Base-by-base conservation (phyloP, 2,797 vertebrate genomes). In the Sebastes taczanowskii region DNA sequence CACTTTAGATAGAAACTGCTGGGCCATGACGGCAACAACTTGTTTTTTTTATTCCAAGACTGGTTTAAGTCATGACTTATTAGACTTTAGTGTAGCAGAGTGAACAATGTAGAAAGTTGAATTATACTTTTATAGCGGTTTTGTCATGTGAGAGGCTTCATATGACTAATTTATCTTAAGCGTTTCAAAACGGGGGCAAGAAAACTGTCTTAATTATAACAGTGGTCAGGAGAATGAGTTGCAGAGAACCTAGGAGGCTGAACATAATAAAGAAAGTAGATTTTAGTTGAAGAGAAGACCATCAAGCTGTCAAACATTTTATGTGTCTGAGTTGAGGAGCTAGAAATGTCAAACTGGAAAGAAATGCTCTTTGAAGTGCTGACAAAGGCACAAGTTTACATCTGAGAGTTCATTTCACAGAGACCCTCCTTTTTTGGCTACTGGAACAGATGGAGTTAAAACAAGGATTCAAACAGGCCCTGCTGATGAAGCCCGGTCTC, bases 1-100 rank as follows among this genome's bases (percentile, higher is more conserved):
- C 92, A 91, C 89, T 91, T 83, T 67, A 86, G 93, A 90, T 85
- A 77, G 88, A 86, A 93, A 88, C 88, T 91, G 84, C 91, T 92
- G 78, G 46, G 79, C 88, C 84, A 72, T 88, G 83, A 88, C 85
- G 46, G 86, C 80, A 88, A 86, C 92, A 93, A 78, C 88, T 88
- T 72, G 27, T 72, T 52, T 72, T 81, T 80, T 81, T 81, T 49
- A 59, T 64, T 81, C 63, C 35, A 16, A 58, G 81, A 77, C 77
- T 42, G 13, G 71, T 80, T 74, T 53, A 56, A 82, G 68, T 86
- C 74, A 68, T 73, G 81, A 72, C 64, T 83, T 84, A 73, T 82
- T 78, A 80, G 22, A 84, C 85, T 61, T 18, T 70, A 75, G 71
- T 71, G 80, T 59, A 60, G 65, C 80, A 73, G 66, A 71, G 69